Evolutionary conservation across 1,140 invertebrate species (phyloP).

Genomic region (Frieseomelitta varia): DNA sequence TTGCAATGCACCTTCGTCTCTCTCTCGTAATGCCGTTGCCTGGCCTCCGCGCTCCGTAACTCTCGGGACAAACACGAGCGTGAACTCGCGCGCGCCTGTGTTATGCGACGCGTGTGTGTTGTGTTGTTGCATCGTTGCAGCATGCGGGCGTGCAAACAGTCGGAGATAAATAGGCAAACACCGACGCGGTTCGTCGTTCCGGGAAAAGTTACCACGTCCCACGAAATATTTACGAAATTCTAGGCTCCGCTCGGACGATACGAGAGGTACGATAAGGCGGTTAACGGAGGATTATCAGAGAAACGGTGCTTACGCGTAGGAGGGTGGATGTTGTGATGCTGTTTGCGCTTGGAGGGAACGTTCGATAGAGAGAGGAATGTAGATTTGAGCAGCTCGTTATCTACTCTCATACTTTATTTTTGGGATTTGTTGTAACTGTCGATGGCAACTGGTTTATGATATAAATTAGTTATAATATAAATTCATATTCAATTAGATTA

Average conservation of each 20-base stretch:
- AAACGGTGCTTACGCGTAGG: too few relatives aligned
- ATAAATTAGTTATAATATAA: too few relatives aligned
- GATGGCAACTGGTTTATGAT: too few relatives aligned
- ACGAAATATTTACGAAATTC: constrained; percentile 35
- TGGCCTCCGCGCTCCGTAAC: neutral
- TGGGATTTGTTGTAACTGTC: too few relatives aligned
- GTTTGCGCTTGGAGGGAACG: neutral
- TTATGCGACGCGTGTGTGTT: neutral
- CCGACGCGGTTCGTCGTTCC: constrained; percentile 25
- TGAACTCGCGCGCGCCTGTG: neutral
- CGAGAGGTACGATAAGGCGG: constrained; percentile 13
- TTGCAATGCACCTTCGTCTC: constrained; percentile 55
- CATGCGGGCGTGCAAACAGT: constrained; percentile 48
- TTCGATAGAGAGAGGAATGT: neutral
- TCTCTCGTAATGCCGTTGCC: constrained; percentile 42
- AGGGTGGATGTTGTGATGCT: neutral
- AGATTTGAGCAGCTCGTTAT: neutral
- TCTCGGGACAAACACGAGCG: constrained; percentile 30
- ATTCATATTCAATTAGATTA: too few relatives aligned
- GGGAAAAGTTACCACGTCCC: constrained; percentile 23
- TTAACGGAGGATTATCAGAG: neutral
- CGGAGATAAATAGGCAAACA: constrained; percentile 37
- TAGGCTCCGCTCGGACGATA: neutral
- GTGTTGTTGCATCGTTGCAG: constrained; percentile 16
- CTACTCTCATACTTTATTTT: too few relatives aligned